Base-by-base conservation (phyloP, 2,113 vertebrate species). In the Hydrochoerus hydrochaeris region DNA sequence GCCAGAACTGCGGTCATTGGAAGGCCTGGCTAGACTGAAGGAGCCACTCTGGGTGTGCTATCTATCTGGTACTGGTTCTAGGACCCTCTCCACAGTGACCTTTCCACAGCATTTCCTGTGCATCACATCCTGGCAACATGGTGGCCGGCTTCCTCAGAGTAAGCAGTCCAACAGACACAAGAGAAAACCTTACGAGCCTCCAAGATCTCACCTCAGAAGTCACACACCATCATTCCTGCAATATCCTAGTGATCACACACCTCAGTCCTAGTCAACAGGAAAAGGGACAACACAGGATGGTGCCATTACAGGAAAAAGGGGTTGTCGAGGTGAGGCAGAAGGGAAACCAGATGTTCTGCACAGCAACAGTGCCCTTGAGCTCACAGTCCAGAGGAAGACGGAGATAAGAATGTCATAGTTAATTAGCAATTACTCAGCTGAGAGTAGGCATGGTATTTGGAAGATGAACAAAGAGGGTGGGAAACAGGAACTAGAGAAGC, bases 121-220 rank as follows among this genome's bases (percentile, higher is more conserved):
- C 3, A 0, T 73, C 58, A 78, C 75, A 49, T 32, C 26, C 65
- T 30, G 52, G 4, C 7, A 80, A 52, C 71, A 17, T 12, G 38
- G 80, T 0, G 0, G 49, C 38, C 0, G 0, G 28, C 77, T 7
- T 44, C 90, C 22, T 4, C 60, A 13, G n/a, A 54, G 11, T 12
- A 32, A 30, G 16, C 26, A 14, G 30, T 30, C 41, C 62, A 17
- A 12, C 7, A 4, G 32, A 38, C 26, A 75, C 6, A 41, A 24
- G 19, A 52, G 16, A 5, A 60, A 26, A 1, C 22, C 46, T 24
- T 7, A 35, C 44, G 13, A 2, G 4, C 13, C 89, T 30, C 4
- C 3, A 32, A 1, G 35, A 13, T 17, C 17, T 28, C 17, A 0
- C 90, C 46, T 28, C 38, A 9, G 44, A 57, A 77, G 57, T 30